A percentile compares a stretch with the other conserved stretches of the same genome.
phyloP scores from a whole-genome alignment of 23 tunicate species.

The Ciona savignyi region DNA sequence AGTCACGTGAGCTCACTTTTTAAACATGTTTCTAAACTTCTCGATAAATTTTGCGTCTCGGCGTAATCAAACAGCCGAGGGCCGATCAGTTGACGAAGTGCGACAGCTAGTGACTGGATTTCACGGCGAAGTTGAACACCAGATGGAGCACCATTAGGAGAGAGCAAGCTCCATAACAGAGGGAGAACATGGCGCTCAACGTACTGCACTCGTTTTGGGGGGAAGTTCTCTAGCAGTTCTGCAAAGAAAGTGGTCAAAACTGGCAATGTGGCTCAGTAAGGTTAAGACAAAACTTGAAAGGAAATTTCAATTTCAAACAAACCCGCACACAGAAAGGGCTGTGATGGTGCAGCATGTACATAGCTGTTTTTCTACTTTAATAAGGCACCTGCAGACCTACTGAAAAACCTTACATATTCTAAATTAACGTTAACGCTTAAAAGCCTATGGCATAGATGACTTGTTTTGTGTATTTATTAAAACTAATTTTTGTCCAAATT shows the following conservation, averaged over 20 bases:
- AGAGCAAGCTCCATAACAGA: constrained; percentile 47
- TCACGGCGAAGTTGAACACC: constrained; percentile 34
- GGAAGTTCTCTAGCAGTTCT: constrained; percentile 31
- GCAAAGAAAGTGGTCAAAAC: not conserved
- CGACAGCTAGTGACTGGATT: constrained; percentile 20
- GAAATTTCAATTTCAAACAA: no score
- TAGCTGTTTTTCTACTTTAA: no score
- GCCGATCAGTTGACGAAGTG: constrained; percentile 30
- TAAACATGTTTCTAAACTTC: not conserved
- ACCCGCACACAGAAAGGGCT: no score
- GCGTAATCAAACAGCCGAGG: constrained; percentile 35
- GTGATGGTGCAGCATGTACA: no score
- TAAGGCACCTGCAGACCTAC: no score
- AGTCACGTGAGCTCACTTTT: no score
- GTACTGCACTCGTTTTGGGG: constrained; percentile 18
- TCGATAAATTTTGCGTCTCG: constrained; percentile 24
- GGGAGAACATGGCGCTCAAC: constrained; percentile 65
- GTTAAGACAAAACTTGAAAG: no score
- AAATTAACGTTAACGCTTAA: no score
- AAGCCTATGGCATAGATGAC: no score
- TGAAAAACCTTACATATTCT: no score
- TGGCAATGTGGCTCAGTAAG: not conserved
- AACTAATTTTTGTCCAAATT: no score
- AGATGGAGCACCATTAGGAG: constrained; percentile 25
- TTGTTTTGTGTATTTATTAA: no score